A percentile compares a stretch with the other conserved stretches of the same genome.
Evolutionary conservation across 2,888 invertebrate species (phyloP).

Genomic region (Heliconius sara): DNA sequence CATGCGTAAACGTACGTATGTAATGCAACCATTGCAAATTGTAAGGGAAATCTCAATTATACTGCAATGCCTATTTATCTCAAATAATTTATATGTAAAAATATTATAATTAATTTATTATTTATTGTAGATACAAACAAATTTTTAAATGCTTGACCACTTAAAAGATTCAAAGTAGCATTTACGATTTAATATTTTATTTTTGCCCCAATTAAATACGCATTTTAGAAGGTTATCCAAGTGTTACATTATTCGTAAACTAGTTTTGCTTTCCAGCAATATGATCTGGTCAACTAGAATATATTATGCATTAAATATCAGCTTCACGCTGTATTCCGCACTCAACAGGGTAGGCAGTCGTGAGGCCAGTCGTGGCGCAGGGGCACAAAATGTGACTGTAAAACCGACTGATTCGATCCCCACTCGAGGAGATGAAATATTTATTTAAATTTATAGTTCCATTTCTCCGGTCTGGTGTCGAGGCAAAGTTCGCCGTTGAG

Average conservation of each 20-base stretch:
- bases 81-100: slow-evolving; percentile 4
- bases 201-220: background rate
- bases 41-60: slow-evolving; percentile 19
- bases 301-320: too few species aligned
- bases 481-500: too few species aligned
- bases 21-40: slow-evolving; percentile 20
- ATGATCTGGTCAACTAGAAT: background rate
- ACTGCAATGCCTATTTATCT: slow-evolving; percentile 18
- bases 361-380: too few species aligned
- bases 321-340: too few species aligned
- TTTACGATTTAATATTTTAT: background rate
- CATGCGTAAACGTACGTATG: slow-evolving; percentile 28
- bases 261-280: background rate
- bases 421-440: too few species aligned
- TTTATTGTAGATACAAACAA: background rate
- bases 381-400: too few species aligned
- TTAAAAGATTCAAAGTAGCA: background rate
- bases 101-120: slow-evolving; percentile 11
- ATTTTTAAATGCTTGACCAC: background rate
- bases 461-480: too few species aligned
- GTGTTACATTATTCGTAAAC: background rate
- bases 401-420: too few species aligned
- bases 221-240: background rate
- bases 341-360: too few species aligned
- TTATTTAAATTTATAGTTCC: too few species aligned